These are phyloP conservation scores for Heterotis niloticus DNA, from an alignment of 2,113 vertebrate genomes.

Conservation along the genomic window DNA sequence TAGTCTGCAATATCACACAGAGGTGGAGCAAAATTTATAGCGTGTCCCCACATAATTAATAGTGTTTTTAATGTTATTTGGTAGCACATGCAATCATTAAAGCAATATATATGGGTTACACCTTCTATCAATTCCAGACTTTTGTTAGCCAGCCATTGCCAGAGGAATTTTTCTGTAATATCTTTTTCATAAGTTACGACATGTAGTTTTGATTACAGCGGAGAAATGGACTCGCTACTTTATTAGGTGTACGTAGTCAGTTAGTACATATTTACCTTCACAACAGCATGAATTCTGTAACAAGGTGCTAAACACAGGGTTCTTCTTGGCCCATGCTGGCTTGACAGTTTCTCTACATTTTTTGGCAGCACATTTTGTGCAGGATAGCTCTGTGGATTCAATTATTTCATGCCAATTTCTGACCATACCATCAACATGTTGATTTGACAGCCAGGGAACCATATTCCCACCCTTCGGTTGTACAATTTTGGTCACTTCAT, in stretches of 20 bases:
- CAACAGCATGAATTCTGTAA: background rate
- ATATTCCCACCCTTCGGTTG: too few species aligned
- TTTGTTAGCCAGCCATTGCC: background rate
- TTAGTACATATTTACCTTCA: too few species aligned
- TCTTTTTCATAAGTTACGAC: background rate
- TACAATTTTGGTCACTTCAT: too few species aligned
- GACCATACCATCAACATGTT: too few species aligned
- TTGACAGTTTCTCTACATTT: too few species aligned
- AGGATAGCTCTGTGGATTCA: too few species aligned
- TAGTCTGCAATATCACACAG: conserved; percentile 11
- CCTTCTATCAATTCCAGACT: conserved; percentile 10
- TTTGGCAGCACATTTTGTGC: too few species aligned
- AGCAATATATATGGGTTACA: conserved; percentile 2
- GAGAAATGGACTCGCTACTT: background rate
- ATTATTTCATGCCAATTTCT: too few species aligned
- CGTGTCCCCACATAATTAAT: conserved; percentile 1
- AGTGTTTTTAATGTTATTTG: conserved; percentile 22
- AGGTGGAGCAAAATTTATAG: conserved; percentile 3
- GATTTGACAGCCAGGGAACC: too few species aligned
- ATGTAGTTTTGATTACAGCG: background rate
- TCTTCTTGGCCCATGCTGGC: too few species aligned
- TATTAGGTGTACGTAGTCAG: too few species aligned
- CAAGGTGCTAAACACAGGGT: background rate
- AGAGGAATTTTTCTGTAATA: background rate
- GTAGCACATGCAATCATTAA: conserved; percentile 11